These are phyloP conservation scores for Pipistrellus kuhlii DNA, from an alignment of 2,797 vertebrate species.

Conservation along the genomic window DNA sequence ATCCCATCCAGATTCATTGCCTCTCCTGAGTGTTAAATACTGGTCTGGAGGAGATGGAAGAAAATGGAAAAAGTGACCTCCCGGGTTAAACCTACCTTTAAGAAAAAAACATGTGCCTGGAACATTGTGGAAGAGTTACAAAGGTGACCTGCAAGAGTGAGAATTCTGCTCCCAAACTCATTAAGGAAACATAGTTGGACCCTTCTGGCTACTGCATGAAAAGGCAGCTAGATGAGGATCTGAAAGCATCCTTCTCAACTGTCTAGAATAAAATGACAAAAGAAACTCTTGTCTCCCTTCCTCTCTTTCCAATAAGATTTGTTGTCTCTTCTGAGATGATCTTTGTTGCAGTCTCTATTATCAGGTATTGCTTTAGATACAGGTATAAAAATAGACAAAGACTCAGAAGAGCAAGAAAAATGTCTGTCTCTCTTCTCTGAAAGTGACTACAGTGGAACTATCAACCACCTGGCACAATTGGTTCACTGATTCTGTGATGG, in stretches of 20 bases:
- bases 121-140: not conserved
- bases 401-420: not conserved
- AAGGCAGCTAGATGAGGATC: not conserved
- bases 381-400: not conserved
- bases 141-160: not conserved
- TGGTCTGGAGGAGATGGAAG: not conserved
- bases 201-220: not conserved
- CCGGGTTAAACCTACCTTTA: not conserved
- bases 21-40: not conserved
- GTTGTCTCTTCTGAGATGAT: not conserved
- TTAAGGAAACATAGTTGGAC: not conserved
- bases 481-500: not conserved
- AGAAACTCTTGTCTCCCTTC: not conserved
- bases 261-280: not conserved
- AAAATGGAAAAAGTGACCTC: conserved; percentile 5
- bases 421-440: not conserved
- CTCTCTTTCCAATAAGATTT: not conserved
- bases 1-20: not conserved
- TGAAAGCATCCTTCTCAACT: not conserved
- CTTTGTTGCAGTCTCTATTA: not conserved
- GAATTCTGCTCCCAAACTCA: not conserved
- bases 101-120: not conserved
- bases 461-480: not conserved
- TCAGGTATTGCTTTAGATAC: not conserved
- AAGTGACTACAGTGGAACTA: not conserved